Evolutionary conservation across 2,888 invertebrate species (phyloP).

Genomic region (Maniola hyperantus): DNA sequence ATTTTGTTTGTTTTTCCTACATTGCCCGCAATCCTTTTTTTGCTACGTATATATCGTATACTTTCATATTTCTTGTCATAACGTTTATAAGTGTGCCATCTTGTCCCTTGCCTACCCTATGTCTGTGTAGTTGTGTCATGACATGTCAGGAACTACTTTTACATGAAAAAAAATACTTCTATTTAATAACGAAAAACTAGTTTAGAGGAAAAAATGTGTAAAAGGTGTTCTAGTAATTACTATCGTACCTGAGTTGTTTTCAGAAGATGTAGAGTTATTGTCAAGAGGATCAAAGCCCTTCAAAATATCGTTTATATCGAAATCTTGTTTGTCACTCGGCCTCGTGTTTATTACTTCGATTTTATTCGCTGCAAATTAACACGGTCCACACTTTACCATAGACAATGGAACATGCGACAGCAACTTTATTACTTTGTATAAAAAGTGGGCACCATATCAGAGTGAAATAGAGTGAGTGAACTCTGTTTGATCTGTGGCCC

Average conservation of each 20-base stretch:
- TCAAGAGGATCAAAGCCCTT: slow-evolving; percentile 79
- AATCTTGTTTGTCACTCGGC: slow-evolving; percentile 80
- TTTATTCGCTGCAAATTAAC: slow-evolving; percentile 65
- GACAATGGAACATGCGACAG: not conserved
- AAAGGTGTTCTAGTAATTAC: slow-evolving; percentile 4
- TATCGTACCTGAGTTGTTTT: slow-evolving; percentile 63
- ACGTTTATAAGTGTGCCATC: too few species aligned
- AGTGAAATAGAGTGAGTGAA: too few species aligned
- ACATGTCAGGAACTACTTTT: not conserved
- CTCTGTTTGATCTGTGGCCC: too few species aligned
- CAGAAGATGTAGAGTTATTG: slow-evolving; percentile 54
- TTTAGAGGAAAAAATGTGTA: not conserved
- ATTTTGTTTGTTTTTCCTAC: too few species aligned
- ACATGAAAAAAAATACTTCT: not conserved
- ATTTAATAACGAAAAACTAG: not conserved
- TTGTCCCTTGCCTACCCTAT: too few species aligned
- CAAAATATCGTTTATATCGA: slow-evolving; percentile 81
- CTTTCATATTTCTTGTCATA: too few species aligned
- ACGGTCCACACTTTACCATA: slow-evolving; percentile 7
- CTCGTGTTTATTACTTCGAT: slow-evolving; percentile 75
- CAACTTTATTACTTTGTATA: not conserved
- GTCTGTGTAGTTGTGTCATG: too few species aligned
- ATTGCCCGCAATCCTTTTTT: too few species aligned
- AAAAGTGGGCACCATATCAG: not conserved
- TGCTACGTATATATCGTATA: too few species aligned